A percentile compares a stretch with the other conserved stretches of the same genome.
phyloP scores from a whole-genome alignment of 2,797 vertebrate species.

The Poliocrania exsul region DNA sequence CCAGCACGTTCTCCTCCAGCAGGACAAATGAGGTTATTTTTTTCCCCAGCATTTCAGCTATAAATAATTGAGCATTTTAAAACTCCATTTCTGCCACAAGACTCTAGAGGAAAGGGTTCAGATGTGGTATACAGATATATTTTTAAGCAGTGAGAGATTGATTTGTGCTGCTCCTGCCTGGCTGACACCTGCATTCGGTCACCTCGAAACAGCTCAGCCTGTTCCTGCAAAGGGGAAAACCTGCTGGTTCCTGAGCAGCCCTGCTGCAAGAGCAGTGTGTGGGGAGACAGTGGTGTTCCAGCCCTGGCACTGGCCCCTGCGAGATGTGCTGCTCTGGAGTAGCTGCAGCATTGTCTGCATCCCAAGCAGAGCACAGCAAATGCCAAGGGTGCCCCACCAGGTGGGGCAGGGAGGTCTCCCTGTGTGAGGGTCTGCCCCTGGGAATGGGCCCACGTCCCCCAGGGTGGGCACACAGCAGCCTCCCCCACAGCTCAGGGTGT shows the following conservation, averaged over 20 bases:
- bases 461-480: rapidly evolving
- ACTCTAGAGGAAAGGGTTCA: constrained; percentile 54
- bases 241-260: background rate
- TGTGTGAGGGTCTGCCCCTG: rapidly evolving
- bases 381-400: background rate
- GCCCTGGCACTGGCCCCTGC: background rate
- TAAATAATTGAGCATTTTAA: constrained; percentile 72
- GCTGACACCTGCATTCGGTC: constrained; percentile 35
- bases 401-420: background rate
- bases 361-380: background rate
- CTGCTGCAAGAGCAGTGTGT: background rate
- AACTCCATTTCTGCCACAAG: constrained; percentile 63
- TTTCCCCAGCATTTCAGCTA: constrained; percentile 52
- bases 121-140: constrained; percentile 50
- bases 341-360: background rate
- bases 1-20: background rate
- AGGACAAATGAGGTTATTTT: constrained; percentile 52
- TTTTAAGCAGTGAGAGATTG: constrained; percentile 53
- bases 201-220: constrained; percentile 12
- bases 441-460: background rate
- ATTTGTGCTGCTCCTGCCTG: constrained; percentile 45
- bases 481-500: background rate
- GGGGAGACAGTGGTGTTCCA: background rate
- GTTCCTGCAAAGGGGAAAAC: constrained; percentile 19
- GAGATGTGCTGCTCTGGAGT: background rate